Base-by-base conservation (phyloP, 2,113 vertebrate species). In the Procavia capensis region DNA sequence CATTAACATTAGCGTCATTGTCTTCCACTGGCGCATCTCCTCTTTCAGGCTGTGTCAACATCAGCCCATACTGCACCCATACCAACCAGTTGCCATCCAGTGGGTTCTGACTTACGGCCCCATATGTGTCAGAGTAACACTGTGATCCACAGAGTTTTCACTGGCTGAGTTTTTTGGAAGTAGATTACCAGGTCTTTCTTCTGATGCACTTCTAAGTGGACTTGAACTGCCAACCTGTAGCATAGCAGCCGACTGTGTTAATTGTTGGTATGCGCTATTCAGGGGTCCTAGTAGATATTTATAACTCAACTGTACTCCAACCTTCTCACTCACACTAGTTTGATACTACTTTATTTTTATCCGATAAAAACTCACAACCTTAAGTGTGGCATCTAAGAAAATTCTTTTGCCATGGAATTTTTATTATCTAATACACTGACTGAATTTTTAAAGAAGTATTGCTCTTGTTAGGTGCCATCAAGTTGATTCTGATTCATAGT, bases 281-380 rank as follows among this genome's bases (percentile, higher is more conserved):
- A 54, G 50, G 50, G 50, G 16, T 22, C 6, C 57, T 9, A 24
- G 16, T 68, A 68, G 64, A 68, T 20, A 57, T 16, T 64, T 45
- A 19, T 27, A 54, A 10, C 6, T 95, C 29, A n/a, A 6, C 59
- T 84, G 20, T 39, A 88, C 50, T 64, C 74, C 39, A 50, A 10
- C 17, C 54, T 36, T 83, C 47, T 84, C 78, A 90, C 43, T 87
- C 57, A 43, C 10, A 66, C 10, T 9, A 76, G n/a, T 14, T 36
- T 45, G 8, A 31, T 7, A 7, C 50, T 39, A 85, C 0, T 45
- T 85, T 92, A 34, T 84, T 80, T 45, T 87, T 92, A 75, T 66
- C 19, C 68, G 70, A 94, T 86, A 86, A 95, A 93, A 95, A 50
- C 59, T 68, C 24, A 84, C 74, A 31, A 61, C 34, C 6, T 91